Base-by-base conservation (phyloP, 2,888 invertebrate genomes). In the Apamea crenata region DNA sequence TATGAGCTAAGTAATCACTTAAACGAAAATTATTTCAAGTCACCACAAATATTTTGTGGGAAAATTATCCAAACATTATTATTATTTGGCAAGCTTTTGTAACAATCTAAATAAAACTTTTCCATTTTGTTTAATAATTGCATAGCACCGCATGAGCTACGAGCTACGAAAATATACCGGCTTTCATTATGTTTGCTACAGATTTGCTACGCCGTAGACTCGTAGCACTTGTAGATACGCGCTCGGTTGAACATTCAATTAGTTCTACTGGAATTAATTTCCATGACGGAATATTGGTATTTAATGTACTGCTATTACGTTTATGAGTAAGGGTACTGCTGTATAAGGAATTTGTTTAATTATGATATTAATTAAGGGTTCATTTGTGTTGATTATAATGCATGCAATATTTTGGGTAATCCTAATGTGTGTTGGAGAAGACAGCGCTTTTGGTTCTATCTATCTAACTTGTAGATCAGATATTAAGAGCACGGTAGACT, bases 161-260 rank as follows among this genome's bases (percentile, higher is more conserved):
- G 79, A 36, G 40, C 74, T 85, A 82, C 76, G 84, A 80, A 82
- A 87, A 81, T 80, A 74, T 72, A 61, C 59, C 66, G 40, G 69
- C 50, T 80, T 83, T 81, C 74, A 77, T 74, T 78, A 73, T 47
- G 71, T 78, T 84, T 75, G 84, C 87, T 88, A 88, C 85, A 65
- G 72, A 78, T 76, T 69, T 82, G 88, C 91, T 92, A 92, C 92
- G 91, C 77, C 90, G 91, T 91, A 91, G 90, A 73, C 80, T 84
- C 89, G 90, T 91, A 91, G 91, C 87, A 84, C 85, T 88, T 88
- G 88, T 90, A 90, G 87, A 81, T 87, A 86, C 82, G 74, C 68
- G 81, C 78, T 81, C 75, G 65, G 77, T 75, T 83, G 76, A 83
- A 84, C 88, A 84, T 89, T 88, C 83, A 88, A 88, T 90, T 87